A percentile compares a stretch with the other conserved stretches of the same genome.
Evolutionary conservation across 2,797 vertebrate species (phyloP).

Genomic region (Channallabes apus): DNA sequence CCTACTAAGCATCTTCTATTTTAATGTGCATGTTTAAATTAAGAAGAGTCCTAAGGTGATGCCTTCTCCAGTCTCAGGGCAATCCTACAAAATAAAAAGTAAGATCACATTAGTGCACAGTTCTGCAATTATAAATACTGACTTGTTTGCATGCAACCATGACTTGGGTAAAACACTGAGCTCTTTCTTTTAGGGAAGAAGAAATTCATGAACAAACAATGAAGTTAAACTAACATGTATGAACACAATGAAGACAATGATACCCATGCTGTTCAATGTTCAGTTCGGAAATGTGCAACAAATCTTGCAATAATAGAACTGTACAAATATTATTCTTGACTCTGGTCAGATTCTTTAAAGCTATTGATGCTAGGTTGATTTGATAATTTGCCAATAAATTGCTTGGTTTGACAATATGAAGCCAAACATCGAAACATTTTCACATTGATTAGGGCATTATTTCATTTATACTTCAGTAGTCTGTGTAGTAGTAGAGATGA

Average conservation of each 20-base stretch:
- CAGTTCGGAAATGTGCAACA: background rate
- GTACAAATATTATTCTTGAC: background rate
- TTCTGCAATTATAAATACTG: background rate
- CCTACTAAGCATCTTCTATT: background rate
- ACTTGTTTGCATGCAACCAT: background rate
- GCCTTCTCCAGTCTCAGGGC: slow-evolving; percentile 60
- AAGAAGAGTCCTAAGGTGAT: background rate
- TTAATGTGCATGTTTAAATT: background rate
- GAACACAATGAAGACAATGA: background rate
- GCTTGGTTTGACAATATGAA: background rate
- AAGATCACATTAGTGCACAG: background rate
- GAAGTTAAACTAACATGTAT: background rate
- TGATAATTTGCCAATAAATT: background rate
- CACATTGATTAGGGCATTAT: background rate
- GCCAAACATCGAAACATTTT: background rate
- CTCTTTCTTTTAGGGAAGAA: background rate
- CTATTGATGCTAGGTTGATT: background rate
- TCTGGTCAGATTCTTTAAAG: background rate
- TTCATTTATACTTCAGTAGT: background rate
- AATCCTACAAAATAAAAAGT: slow-evolving; percentile 62
- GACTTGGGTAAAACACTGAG: background rate
- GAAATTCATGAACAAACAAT: background rate
- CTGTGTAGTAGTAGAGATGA: too few species aligned
- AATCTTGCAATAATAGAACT: background rate
- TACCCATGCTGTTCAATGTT: background rate